Conservation (phyloP, 2,888 invertebrate genomes). For the Pachymerium ferrugineum region DNA sequence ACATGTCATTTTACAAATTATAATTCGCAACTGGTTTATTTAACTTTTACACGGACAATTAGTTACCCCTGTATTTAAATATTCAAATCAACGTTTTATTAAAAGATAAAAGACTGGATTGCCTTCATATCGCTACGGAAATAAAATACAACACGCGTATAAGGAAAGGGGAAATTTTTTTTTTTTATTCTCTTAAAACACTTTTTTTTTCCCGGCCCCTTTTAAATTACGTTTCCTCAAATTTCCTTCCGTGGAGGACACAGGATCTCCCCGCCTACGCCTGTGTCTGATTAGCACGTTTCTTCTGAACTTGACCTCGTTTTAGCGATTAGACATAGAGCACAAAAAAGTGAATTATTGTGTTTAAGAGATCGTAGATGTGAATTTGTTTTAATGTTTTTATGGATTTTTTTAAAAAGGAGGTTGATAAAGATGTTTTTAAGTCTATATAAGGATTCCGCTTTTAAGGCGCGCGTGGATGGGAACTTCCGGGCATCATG, state of each 20-base stretch:
- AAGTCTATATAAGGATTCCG: background rate
- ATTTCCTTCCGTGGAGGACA: background rate
- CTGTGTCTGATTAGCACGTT: background rate
- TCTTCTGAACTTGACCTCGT: constrained; percentile 1
- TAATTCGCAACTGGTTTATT: background rate
- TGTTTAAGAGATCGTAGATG: too few relatives aligned
- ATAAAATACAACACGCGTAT: background rate
- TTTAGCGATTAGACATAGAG: background rate
- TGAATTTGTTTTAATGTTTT: too few relatives aligned
- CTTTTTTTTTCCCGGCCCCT: background rate
- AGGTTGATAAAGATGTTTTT: too few relatives aligned
- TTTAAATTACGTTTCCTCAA: background rate
- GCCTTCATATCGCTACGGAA: background rate
- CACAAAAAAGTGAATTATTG: too few relatives aligned
- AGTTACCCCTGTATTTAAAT: too few relatives aligned
- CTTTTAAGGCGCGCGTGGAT: constrained; percentile 5
- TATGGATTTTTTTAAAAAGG: too few relatives aligned
- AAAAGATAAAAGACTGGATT: background rate
- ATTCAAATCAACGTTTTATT: background rate
- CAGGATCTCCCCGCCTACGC: background rate
- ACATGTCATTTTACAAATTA: background rate
- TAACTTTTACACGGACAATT: too few relatives aligned
- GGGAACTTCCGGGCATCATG: constrained; percentile 19
- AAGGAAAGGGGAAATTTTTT: background rate
- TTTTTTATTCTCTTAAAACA: background rate